These are phyloP conservation scores for Octomys mimax DNA, from an alignment of 2,797 vertebrate species.

Conservation along the genomic window DNA sequence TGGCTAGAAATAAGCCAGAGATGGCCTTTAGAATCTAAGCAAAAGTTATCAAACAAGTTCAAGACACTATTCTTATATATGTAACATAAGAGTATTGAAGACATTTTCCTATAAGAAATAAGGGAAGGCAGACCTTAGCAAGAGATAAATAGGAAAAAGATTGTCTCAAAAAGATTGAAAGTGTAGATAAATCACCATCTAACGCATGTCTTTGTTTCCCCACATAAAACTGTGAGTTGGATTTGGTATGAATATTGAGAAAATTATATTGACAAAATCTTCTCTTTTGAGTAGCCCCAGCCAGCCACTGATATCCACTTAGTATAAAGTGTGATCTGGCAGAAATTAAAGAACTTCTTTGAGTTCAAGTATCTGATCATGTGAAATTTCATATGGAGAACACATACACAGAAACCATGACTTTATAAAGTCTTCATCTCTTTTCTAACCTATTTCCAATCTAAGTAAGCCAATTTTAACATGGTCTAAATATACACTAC, in stretches of 20 bases:
- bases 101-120: constrained; percentile 10
- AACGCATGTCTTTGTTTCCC: background rate
- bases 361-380: background rate
- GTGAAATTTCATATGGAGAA: constrained; percentile 14
- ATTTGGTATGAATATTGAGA: background rate
- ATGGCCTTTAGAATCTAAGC: constrained; percentile 55
- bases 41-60: constrained; percentile 56
- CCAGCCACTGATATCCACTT: background rate
- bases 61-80: constrained; percentile 21
- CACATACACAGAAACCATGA: background rate
- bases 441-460: background rate
- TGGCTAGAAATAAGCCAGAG: constrained; percentile 71
- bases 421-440: constrained; percentile 1
- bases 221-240: background rate
- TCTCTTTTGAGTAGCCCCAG: background rate
- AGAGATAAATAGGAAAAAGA: constrained; percentile 12
- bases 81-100: background rate
- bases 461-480: constrained; percentile 33
- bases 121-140: background rate
- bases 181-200: background rate
- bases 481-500: background rate
- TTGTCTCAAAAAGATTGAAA: constrained; percentile 2
- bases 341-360: constrained; percentile 4
- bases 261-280: background rate
- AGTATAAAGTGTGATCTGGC: background rate